Evolutionary conservation across 2,888 invertebrate genomes (phyloP), one percentile per base, ranked within the genome.

Genomic region (Morpho achilles): DNA sequence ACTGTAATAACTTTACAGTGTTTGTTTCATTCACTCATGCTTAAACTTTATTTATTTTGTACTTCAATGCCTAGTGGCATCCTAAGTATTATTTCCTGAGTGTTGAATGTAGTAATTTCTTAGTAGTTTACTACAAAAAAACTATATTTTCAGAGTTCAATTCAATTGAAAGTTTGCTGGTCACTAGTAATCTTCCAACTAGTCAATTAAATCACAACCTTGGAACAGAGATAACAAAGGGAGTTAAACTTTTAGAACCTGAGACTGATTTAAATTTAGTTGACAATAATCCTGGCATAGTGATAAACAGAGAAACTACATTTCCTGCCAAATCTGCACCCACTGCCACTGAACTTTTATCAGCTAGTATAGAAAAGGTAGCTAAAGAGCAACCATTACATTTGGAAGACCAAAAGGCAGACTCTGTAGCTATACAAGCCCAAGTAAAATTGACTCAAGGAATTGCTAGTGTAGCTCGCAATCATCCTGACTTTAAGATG

Each of bases 371-470:
- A 66, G 89, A 90, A 62, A 88, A 88, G 68, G 67, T 84, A 70
- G 85, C 82, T 7, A 84, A 84, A 66, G 87, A 87, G 53, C 74
- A 78, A 50, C 68, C 72, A 44, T 16, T 68, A 52, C 50, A 49
- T 39, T 57, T 69, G n/a, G 75, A 76, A 60, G 68, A 65, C 56
- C 68, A 68, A 53, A 83, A 73, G 68, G 81, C 80, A 72, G 69
- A 73, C 22, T 80, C 80, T 42, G 82, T 81, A 75, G 84, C 84
- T 56, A 87, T 77, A 69, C 83, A 87, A 75, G 88, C 89, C 23
- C 90, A 90, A 76, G 86, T 77, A 44, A 90, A 89, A 76, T 75
- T 89, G 66, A 84, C 87, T 63, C 87, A 87, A 67, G 85, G 88
- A 68, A 77, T 89, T 76, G 82, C 80, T 66, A 84, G 84, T 73